Conservation (phyloP, 2,888 invertebrate genomes). For the Amphimallon solstitiale region DNA sequence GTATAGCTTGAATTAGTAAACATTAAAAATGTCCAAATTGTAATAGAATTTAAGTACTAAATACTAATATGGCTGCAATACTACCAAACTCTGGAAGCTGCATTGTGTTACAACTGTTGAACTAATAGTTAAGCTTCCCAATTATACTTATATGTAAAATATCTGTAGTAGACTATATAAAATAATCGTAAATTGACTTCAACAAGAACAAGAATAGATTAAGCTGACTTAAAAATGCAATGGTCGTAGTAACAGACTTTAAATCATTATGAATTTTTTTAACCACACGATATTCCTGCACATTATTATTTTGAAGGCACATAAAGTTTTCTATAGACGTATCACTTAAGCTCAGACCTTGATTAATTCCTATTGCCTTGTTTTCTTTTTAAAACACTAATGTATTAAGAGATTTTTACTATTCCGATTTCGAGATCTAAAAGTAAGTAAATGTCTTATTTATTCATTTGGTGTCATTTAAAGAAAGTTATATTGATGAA, state of each 20-base stretch:
- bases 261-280: neutral
- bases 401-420: slow-evolving; percentile 24
- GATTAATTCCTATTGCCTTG: slow-evolving; percentile 18
- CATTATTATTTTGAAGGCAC: slow-evolving; percentile 35
- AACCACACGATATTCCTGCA: slow-evolving; percentile 19
- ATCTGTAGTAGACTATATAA: too few species aligned
- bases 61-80: too few species aligned
- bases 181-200: too few species aligned
- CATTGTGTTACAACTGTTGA: too few species aligned
- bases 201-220: neutral
- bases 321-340: slow-evolving; percentile 24
- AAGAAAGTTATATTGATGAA: slow-evolving; percentile 7
- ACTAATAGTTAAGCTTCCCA: too few species aligned
- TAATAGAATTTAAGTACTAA: too few species aligned
- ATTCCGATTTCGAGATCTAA: slow-evolving; percentile 15
- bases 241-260: neutral
- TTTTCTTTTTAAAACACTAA: neutral
- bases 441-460: slow-evolving; percentile 20
- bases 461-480: slow-evolving; percentile 3
- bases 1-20: too few species aligned
- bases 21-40: too few species aligned
- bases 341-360: slow-evolving; percentile 28
- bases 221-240: slow-evolving; percentile 1
- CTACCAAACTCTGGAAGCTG: too few species aligned
- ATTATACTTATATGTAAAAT: too few species aligned